A percentile compares a stretch with the other conserved stretches of the same genome.
Conservation (phyloP, 1,140 invertebrate species). For the Ylistrum balloti region DNA sequence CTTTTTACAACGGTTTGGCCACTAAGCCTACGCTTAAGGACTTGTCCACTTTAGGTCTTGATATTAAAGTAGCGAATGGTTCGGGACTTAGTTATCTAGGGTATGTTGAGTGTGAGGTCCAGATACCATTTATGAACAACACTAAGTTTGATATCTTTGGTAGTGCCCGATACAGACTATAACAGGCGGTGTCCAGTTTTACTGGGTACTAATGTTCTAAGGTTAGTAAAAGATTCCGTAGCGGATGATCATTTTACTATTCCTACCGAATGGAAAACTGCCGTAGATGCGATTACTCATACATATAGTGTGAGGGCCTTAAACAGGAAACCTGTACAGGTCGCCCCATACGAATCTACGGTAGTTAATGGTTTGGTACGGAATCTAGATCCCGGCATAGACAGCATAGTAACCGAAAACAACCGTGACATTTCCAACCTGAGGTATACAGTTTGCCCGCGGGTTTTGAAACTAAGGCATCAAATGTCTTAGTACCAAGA, state of each 20-base stretch:
- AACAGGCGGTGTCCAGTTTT: not conserved
- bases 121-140: not conserved
- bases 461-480: not conserved
- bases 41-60: not conserved
- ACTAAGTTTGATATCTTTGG: too few species aligned
- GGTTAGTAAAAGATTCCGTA: not conserved
- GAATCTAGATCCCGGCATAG: not conserved
- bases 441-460: too few species aligned
- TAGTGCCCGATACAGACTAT: too few species aligned
- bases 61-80: not conserved
- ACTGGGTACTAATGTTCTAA: not conserved
- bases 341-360: not conserved
- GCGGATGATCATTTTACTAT: too few species aligned
- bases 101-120: not conserved
- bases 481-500: not conserved
- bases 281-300: not conserved
- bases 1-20: not conserved
- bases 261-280: not conserved
- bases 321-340: not conserved
- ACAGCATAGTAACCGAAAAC: not conserved
- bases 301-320: too few species aligned
- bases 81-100: not conserved
- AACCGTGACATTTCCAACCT: too few species aligned
- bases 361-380: not conserved
- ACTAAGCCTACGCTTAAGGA: not conserved